These are phyloP conservation scores for Hycleus cichorii DNA, from an alignment of 1,140 invertebrate genomes.

Conservation along the genomic window DNA sequence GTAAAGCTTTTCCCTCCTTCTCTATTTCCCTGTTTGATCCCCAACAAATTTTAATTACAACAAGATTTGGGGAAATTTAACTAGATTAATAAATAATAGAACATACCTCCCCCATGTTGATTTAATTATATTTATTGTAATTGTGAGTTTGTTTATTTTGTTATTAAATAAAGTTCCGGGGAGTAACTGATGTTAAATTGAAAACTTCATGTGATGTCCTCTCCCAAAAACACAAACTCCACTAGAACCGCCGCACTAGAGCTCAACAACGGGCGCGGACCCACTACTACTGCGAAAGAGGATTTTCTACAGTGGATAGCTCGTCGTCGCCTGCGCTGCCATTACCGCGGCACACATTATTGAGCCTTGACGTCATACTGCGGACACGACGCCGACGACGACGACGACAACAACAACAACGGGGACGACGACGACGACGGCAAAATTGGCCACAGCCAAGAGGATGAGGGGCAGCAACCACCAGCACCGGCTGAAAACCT, in stretches of 20 bases:
- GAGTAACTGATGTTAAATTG: slow-evolving; percentile 35
- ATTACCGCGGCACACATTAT: slow-evolving; percentile 32
- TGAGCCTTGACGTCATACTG: slow-evolving; percentile 40
- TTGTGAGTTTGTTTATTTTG: slow-evolving; percentile 9
- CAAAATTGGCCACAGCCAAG: neutral
- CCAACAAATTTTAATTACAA: too few relatives aligned
- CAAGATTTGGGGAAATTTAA: too few relatives aligned
- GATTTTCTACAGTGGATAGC: neutral
- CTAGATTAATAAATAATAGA: too few relatives aligned
- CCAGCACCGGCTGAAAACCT: too few relatives aligned
- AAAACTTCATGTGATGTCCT: slow-evolving; percentile 35
- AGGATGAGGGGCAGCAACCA: neutral
- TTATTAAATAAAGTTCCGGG: slow-evolving; percentile 18
- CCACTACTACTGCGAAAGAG: slow-evolving; percentile 25
- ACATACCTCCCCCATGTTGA: slow-evolving; percentile 37
- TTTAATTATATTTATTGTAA: neutral
- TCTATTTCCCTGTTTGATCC: too few relatives aligned
- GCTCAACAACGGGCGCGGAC: slow-evolving; percentile 34
- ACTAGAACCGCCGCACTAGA: slow-evolving; percentile 25
- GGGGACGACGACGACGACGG: neutral
- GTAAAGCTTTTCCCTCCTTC: too few relatives aligned
- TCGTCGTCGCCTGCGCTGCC: slow-evolving; percentile 18
- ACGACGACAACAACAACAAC: slow-evolving; percentile 11
- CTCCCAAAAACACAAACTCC: slow-evolving; percentile 17
- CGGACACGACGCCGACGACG: slow-evolving; percentile 31